phyloP scores from a whole-genome alignment of 2,888 invertebrate species.

The Hylaea fasciaria region DNA sequence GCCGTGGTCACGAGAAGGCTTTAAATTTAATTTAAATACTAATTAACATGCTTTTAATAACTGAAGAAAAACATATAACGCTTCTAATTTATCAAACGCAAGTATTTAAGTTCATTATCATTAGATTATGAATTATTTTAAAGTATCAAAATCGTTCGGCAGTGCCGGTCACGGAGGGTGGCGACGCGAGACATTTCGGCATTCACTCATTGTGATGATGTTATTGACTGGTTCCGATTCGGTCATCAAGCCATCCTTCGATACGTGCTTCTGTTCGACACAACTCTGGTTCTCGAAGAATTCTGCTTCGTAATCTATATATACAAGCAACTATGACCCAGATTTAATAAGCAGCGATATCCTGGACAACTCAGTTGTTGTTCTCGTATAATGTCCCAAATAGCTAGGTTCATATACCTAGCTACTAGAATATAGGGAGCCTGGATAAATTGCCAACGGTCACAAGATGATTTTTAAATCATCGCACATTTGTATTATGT shows the following conservation, averaged over 20 bases:
- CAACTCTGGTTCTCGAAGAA: conserved; percentile 19
- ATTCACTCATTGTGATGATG: conserved; percentile 79
- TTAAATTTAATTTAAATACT: no score
- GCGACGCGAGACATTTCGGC: conserved; percentile 78
- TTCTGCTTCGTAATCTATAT: conserved; percentile 23
- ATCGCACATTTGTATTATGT: conserved; percentile 1
- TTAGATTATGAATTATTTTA: conserved; percentile 1
- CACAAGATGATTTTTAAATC: no score
- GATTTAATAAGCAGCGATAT: no score
- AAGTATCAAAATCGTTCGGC: conserved; percentile 65
- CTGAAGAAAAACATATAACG: no score
- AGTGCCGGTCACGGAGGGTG: conserved; percentile 65
- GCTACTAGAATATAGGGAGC: no score
- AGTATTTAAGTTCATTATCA: background rate
- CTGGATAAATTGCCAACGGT: background rate
- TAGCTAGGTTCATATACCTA: no score
- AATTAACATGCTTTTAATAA: no score
- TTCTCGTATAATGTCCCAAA: no score
- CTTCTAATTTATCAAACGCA: background rate
- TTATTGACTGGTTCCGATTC: conserved; percentile 73
- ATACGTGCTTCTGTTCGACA: conserved; percentile 65
- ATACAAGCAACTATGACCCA: background rate
- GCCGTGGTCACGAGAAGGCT: no score
- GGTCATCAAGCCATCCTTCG: conserved; percentile 62
- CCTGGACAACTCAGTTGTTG: no score